Evolutionary conservation across 2,113 vertebrate species (phyloP), one percentile per base, ranked within the genome.

Genomic region (Gulo gulo): DNA sequence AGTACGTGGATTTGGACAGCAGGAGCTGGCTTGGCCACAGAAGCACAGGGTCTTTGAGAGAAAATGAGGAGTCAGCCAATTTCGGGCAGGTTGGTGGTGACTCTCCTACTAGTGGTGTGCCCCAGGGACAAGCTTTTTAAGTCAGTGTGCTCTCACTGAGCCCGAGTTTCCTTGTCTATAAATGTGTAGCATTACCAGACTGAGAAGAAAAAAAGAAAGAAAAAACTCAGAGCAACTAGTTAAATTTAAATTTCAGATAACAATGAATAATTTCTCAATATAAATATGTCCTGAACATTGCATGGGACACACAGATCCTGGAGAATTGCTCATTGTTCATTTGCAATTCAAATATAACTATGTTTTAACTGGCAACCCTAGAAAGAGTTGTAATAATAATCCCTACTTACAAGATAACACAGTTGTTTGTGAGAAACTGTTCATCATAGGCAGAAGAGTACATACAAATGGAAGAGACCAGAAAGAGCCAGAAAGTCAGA

Each of bases 161-260:
- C 13, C 7, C 50, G 36, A 24, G 34, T 76, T 63, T 97, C 42
- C 69, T 84, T 24, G 39, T 65, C 50, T 83, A 29, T 80, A 69
- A 95, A 86, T 45, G 57, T 39, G 39, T 85, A 59, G 14, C 4
- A 18, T 45, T 91, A 45, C 7, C 55, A 95, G 50, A n/a, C 57
- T 65, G 83, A 34, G 5, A 36, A n/a, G 15, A 73, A 67, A 88
- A 24, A 45, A 52, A 31, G 39, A 45, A 34, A 47, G 24, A 63
- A 61, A 79, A 79, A 52, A 55, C 0, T 9, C 24, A 74, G 74
- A 42, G 47, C 8, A 65, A 50, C 50, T 26, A 36, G 31, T 88
- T 71, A 74, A 76, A 84, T 82, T 80, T 96, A 55, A 97, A 74
- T 71, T 93, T 87, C 50, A 80, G 91, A 10, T 34, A 71, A 34